Base-by-base conservation (phyloP, 2,888 invertebrate genomes). In the Leptura quadrifasciata region DNA sequence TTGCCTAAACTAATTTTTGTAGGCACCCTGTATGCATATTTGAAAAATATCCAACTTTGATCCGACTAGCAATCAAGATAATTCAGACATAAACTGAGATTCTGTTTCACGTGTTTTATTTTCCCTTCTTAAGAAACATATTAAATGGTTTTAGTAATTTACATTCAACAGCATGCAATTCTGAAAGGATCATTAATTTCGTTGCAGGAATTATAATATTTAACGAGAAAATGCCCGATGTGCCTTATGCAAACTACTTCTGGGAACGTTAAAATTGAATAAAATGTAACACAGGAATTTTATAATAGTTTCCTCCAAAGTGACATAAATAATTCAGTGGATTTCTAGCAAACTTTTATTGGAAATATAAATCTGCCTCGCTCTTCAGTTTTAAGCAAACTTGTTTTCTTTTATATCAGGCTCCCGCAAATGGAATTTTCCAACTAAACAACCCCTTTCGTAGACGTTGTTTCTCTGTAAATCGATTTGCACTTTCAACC, bases 251-350 rank as follows among this genome's bases (percentile, higher is more conserved):
- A 57, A 68, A 68, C 68, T 31, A 35, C 27, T 63, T 39, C 69
- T 27, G 35, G 39, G 71, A 77, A 75, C 70, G 75, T 77, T 76
- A 77, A 80, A 79, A 75, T 71, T 72, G 78, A 77, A 79, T 79
- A 79, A 79, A 80, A 76, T 80, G 77, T 79, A 80, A 76, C 77
- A 74, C 67, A 58, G 72, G 77, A 75, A 76, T 77, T 80, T 79
- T 76, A 65, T 79, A 80, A 80, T 68, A 68, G 79, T 72, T 75
- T 74, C 72, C 74, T 79, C 76, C 73, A 76, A 79, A 76, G 78
- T 71, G 72, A 60, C 75, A 81, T 81, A 80, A 80, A 81, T 81
- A 80, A 81, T 80, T 80, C 81, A 81, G 76, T 78, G 77, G 78
- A 79, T 80, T 69, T 69, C 69, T 58, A 58, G 69, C 58, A 79